Evolutionary conservation across 2,797 vertebrate genomes (phyloP).

Genomic region (Darevskia nairensis): DNA sequence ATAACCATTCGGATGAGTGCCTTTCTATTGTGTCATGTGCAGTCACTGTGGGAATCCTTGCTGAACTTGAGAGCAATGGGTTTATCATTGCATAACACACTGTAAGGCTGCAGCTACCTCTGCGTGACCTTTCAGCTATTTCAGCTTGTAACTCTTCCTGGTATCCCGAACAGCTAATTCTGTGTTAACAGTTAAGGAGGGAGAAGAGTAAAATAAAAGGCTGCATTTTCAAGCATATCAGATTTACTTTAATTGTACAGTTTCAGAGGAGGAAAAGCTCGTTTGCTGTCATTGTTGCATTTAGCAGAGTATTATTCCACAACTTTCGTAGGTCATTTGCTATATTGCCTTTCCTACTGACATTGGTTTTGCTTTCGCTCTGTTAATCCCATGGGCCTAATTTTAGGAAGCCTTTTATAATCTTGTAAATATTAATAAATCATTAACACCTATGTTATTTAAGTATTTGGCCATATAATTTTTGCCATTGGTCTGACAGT

Average conservation of each 20-base stretch:
- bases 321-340: conserved; percentile 18
- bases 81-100: conserved; percentile 46
- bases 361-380: conserved; percentile 21
- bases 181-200: conserved; percentile 66
- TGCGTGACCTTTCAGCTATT: conserved; percentile 57
- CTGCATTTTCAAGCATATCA: conserved; percentile 46
- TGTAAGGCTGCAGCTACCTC: conserved; percentile 56
- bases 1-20: not conserved
- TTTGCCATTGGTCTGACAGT: conserved; percentile 12
- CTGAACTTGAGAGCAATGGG: conserved; percentile 52
- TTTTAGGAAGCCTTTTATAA: conserved; percentile 35
- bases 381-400: conserved; percentile 43
- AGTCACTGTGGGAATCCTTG: conserved; percentile 1
- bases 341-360: conserved; percentile 34
- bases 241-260: conserved; percentile 33
- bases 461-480: not conserved
- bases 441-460: conserved; percentile 50
- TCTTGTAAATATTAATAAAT: conserved; percentile 31
- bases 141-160: conserved; percentile 62
- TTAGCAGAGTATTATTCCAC: not conserved
- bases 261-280: rapidly evolving
- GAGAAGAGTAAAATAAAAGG: conserved; percentile 52
- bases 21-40: not conserved
- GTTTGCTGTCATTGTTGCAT: not conserved
- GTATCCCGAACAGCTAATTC: conserved; percentile 57